A percentile compares a stretch with the other conserved stretches of the same genome.
phyloP scores from a whole-genome alignment of 2,113 vertebrate species.

The Sciurus niger region DNA sequence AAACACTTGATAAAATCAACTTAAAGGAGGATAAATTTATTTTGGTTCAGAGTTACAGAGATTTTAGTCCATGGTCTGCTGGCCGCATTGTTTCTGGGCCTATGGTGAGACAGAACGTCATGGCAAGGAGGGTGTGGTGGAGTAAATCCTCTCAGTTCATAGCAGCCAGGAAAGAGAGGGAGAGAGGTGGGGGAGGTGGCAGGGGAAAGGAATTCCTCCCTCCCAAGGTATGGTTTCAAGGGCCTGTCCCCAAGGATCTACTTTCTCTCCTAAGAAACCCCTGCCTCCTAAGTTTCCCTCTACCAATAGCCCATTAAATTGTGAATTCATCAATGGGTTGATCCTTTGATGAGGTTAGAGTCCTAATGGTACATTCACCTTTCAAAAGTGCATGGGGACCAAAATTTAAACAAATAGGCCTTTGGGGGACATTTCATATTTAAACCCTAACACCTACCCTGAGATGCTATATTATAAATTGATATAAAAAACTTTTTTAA shows the following conservation, averaged over 20 bases:
- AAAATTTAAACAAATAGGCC: no score
- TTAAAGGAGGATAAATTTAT: not conserved
- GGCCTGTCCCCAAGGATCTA: not conserved
- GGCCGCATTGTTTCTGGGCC: not conserved
- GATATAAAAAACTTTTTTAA: not conserved
- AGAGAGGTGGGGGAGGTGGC: no score
- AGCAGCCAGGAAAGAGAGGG: no score
- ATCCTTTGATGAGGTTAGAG: not conserved
- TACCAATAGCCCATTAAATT: not conserved
- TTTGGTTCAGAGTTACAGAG: not conserved
- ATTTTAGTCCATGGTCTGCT: not conserved
- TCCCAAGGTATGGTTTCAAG: not conserved
- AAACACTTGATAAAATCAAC: not conserved
- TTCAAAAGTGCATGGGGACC: no score
- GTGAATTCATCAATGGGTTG: not conserved
- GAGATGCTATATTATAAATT: not conserved
- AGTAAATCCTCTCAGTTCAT: not conserved
- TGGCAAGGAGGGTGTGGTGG: no score
- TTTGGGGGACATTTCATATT: no score
- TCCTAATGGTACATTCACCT: no score
- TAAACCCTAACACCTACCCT: not conserved
- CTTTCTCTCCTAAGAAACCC: not conserved
- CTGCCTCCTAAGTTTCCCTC: not conserved
- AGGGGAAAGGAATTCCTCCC: no score
- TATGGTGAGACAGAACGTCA: no score